Evolutionary conservation across 2,113 vertebrate genomes (phyloP), one percentile per base, ranked within the genome.

Genomic region (Mesembrinibis cayennensis): DNA sequence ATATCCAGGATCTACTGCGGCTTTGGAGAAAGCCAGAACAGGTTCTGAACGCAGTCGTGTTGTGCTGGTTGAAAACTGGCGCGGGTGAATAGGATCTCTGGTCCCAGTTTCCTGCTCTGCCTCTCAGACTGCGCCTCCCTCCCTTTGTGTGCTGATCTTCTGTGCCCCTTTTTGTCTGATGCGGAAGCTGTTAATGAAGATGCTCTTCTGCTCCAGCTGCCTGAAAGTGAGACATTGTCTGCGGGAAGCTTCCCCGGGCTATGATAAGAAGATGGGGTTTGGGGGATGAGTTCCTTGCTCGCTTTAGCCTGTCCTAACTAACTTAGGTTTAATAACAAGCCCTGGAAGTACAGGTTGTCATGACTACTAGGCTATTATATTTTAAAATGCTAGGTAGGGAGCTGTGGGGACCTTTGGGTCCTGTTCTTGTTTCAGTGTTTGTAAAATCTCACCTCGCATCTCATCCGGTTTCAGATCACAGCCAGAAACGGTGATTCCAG

Each of bases 141-240:
- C 17, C 38, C 81, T 87, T 88, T 92, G 93, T 69, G 61, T 49
- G 0, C 78, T 82, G 83, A n/a, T 92, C 58, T 83, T 93, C 53
- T 73, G 67, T 88, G 88, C 88, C 71, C 58, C 93, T 66, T 76
- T 89, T 52, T 97, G 94, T 96, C 70, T 36, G 66, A 69, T 62
- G 65, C 34, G 91, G 94, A 97, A 97, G 89, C 81, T 94, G 89
- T 87, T 95, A 85, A 94, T 91, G 95, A 93, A 91, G 91, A 94
- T 58, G 71, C 50, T 85, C 32, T 91, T 95, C 81, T 92, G 2
- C 49, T 93, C 81, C 91, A 79, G 94, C 94, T 90, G 83, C 91
- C 71, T 95, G 70, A 79, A 82, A 93, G 70, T 42, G 81, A 91
- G 62, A 30, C 78, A 79, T 76, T 87, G 91, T 93, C 65, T 63